A percentile compares a stretch with the other conserved stretches of the same genome.
These are phyloP conservation scores for Perizoma affinitatum DNA, from an alignment of 2,888 invertebrate species.

Conservation along the genomic window DNA sequence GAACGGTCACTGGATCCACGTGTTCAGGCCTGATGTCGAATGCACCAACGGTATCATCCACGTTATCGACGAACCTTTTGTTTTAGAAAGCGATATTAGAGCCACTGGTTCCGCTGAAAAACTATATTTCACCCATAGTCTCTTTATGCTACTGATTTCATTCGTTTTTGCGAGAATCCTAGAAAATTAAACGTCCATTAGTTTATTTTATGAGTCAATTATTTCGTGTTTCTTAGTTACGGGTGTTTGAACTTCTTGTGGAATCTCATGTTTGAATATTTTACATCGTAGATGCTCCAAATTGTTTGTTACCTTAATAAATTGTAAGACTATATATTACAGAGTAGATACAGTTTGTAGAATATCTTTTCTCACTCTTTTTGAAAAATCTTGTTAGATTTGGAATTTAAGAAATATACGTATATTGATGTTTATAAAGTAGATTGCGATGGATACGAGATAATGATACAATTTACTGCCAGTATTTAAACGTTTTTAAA, in stretches of 20 bases:
- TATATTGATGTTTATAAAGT: constrained; percentile 17
- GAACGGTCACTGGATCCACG: constrained; percentile 92
- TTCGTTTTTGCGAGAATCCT: constrained; percentile 62
- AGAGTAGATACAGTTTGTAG: constrained; percentile 7
- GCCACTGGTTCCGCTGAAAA: constrained; percentile 83
- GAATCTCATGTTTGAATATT: constrained; percentile 9
- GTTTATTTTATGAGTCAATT: constrained; percentile 44
- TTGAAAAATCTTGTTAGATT: constrained; percentile 15
- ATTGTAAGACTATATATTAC: too few species aligned
- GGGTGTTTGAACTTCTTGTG: constrained; percentile 13
- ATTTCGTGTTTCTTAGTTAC: constrained; percentile 30
- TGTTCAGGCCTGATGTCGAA: constrained; percentile 95
- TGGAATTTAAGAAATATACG: constrained; percentile 5
- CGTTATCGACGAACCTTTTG: constrained; percentile 94
- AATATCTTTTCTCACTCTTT: constrained; percentile 3
- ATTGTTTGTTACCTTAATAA: constrained; percentile 13
- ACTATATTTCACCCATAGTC: constrained; percentile 48
- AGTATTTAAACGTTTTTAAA: constrained; percentile 33
- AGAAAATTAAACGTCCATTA: constrained; percentile 55
- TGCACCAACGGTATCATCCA: constrained; percentile 98
- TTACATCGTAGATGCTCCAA: too few species aligned
- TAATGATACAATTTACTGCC: constrained; percentile 35
- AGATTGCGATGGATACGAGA: constrained; percentile 19
- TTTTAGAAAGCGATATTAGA: constrained; percentile 92
- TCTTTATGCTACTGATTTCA: constrained; percentile 55